Evolutionary conservation across 1,140 invertebrate species (phyloP), one percentile per base, ranked within the genome.

Genomic region (Rhagoletis zephyria): DNA sequence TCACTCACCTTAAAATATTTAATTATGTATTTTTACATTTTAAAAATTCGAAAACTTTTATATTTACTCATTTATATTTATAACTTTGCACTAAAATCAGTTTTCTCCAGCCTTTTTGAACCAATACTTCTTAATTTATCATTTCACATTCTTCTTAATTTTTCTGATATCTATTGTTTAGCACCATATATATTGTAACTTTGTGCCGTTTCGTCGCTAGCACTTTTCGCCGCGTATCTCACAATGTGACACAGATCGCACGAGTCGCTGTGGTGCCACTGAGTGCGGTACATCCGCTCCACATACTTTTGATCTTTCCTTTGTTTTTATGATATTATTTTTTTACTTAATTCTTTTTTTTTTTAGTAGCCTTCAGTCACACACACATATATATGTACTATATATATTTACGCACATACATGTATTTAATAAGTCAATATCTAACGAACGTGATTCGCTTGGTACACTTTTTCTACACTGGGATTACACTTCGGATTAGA

Each of bases 401-500:
- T 30, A 30, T 30, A 16, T 4, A 67, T 4, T 30, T n/a, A 81
- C 9, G 14, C 42, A 70, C 16, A 81, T 10, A 81, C 45, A 63
- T 67, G 30, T 40, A 67, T 40, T 5, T 40, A 19, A 45, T 56
- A 59, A 59, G 10, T 51, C 4, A 81, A 81, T 81, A 81, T 81
- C 74, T 81, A 81, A 81, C 42, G 16, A 81, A 81, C 19, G 19
- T 77, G 6, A 67, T 30, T 4, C 42, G 70, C 40, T 19, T 56
- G 5, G 16, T 81, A 56, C 74, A 56, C 74, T 81, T 74, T 40
- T 12, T 74, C 67, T n/a, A 74, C 42, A 42, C 48, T 51, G 48
- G 74, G 74, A 81, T 81, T 81, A 51, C 48, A 81, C 74, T 81
- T 81, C 74, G 74, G 74, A 81, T 81, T 81, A 81, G 74, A 81